Percentiles rank a stretch among this genome's conserved stretches.
Evolutionary conservation across 2,797 vertebrate genomes (phyloP).

Genomic region (Mormyrops attenuatus): DNA sequence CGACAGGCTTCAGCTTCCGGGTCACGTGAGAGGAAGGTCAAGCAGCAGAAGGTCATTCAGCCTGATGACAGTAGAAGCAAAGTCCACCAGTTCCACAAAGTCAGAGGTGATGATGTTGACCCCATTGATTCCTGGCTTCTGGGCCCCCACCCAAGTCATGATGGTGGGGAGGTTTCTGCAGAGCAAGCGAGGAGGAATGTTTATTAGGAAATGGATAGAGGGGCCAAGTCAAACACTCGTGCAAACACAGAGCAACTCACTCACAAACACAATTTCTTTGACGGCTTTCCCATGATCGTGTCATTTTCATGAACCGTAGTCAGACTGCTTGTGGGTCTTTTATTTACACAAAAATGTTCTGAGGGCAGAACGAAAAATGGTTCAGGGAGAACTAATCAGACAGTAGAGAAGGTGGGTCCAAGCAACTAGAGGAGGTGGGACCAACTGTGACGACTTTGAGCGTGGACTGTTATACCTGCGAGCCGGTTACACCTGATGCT

Average conservation of each 20-base stretch:
- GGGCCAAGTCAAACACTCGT: background rate
- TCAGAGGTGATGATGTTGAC: slow-evolving; percentile 98
- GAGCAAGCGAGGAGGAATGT: slow-evolving; percentile 13
- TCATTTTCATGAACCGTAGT: background rate
- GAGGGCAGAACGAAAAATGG: background rate
- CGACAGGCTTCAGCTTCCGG: background rate
- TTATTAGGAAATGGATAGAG: background rate
- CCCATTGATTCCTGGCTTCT: slow-evolving; percentile 80
- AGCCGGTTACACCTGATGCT: too few species aligned
- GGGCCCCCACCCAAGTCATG: slow-evolving; percentile 85
- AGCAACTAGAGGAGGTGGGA: background rate
- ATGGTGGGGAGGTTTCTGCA: slow-evolving; percentile 89
- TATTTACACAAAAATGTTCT: background rate
- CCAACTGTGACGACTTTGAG: too few species aligned
- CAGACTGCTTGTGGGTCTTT: background rate
- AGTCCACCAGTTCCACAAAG: slow-evolving; percentile 95
- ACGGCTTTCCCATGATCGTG: background rate
- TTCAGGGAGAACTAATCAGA: background rate
- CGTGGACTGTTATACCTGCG: too few species aligned
- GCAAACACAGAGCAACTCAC: background rate
- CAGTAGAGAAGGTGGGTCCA: background rate
- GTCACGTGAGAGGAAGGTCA: slow-evolving; percentile 35
- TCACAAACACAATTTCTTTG: background rate
- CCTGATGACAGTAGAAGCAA: slow-evolving; percentile 86
- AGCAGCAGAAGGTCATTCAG: slow-evolving; percentile 79